Conservation (phyloP, 64 coral and sea anemone genomes). For the Platygyra sinensis region DNA sequence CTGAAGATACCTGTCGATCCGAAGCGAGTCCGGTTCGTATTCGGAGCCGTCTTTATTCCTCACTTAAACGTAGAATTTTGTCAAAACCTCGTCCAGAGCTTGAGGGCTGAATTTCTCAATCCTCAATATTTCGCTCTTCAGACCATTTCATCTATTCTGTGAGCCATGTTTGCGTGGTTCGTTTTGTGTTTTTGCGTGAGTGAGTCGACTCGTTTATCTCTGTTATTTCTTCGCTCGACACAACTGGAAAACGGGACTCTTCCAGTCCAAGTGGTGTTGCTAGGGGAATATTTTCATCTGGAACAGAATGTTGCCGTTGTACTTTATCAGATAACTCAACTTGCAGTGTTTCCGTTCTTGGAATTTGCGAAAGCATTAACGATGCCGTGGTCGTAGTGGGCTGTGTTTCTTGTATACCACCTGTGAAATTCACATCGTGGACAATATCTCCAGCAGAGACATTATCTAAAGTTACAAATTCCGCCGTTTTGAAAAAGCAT, state of each 20-base stretch:
- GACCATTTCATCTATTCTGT: background rate
- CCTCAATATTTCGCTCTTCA: no score
- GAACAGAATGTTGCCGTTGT: background rate
- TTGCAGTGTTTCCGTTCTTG: constrained; percentile 34
- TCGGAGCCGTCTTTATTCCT: no score
- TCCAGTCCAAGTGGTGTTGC: background rate
- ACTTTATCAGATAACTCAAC: background rate
- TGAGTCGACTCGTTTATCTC: constrained; percentile 43
- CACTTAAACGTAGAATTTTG: no score
- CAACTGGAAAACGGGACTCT: constrained; percentile 44
- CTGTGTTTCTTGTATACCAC: no score
- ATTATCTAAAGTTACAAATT: background rate
- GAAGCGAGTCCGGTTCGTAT: no score
- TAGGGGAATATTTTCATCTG: background rate
- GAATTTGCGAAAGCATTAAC: background rate
- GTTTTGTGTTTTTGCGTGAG: constrained; percentile 21
- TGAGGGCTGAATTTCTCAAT: no score
- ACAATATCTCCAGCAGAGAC: background rate
- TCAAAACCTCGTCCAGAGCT: no score
- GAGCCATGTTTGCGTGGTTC: constrained; percentile 27
- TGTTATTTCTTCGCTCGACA: constrained; percentile 36
- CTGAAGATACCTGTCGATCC: no score
- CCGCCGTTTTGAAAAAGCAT: no score
- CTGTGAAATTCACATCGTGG: no score
- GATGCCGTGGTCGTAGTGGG: no score